Percentiles rank a stretch among this genome's conserved stretches.
These are phyloP conservation scores for Ceratina calcarata DNA, from an alignment of 1,140 invertebrate species.

Conservation along the genomic window DNA sequence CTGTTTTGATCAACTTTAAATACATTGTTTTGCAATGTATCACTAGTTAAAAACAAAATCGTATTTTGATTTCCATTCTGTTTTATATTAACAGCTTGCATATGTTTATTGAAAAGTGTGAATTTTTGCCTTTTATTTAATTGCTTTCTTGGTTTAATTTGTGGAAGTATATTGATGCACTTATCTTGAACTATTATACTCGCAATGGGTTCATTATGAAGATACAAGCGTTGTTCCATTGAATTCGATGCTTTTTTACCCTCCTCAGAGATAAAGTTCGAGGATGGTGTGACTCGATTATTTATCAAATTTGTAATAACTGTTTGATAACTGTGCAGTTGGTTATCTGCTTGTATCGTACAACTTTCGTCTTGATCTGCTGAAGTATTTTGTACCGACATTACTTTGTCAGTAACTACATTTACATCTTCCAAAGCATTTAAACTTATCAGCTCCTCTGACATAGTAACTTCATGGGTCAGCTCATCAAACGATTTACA, in stretches of 20 bases:
- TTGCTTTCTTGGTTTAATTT: constrained; percentile 50
- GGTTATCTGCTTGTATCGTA: not conserved
- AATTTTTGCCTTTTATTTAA: constrained; percentile 67
- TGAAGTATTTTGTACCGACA: not conserved
- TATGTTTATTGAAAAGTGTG: constrained; percentile 67
- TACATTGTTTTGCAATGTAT: constrained; percentile 62
- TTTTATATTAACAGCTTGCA: constrained; percentile 71
- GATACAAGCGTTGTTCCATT: constrained; percentile 51
- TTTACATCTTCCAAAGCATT: constrained; percentile 17
- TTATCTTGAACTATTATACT: constrained; percentile 58
- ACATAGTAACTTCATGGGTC: constrained; percentile 26
- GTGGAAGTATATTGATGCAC: constrained; percentile 51
- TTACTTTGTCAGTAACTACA: constrained; percentile 16
- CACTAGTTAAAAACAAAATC: constrained; percentile 70
- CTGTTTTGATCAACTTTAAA: constrained; percentile 67
- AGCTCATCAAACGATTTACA: constrained; percentile 44
- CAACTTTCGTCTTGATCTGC: constrained; percentile 26
- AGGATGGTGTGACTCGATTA: constrained; percentile 11
- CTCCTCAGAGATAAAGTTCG: constrained; percentile 10
- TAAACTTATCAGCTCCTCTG: constrained; percentile 23
- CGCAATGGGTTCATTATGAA: constrained; percentile 50
- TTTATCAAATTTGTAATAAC: constrained; percentile 30
- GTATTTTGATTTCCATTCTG: constrained; percentile 74
- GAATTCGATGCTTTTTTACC: constrained; percentile 27
- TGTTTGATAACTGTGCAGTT: constrained; percentile 28